Evolutionary conservation across 1,140 invertebrate genomes (phyloP).

Genomic region (Diabrotica undecimpunctata): DNA sequence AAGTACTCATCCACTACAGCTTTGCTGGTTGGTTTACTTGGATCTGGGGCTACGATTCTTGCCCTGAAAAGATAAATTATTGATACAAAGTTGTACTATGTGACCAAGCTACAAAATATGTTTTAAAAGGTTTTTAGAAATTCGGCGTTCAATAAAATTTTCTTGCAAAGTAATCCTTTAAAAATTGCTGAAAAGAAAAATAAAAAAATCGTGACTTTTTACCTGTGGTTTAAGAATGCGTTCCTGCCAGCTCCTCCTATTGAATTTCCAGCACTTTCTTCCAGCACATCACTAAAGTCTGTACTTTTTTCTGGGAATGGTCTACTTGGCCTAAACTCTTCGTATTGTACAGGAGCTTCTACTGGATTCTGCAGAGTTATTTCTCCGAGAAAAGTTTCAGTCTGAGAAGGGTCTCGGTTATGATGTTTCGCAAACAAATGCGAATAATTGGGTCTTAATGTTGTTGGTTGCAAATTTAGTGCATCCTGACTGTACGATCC

Average conservation of each 20-base stretch:
- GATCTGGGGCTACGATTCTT: slow-evolving; percentile 36
- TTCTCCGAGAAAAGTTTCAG: slow-evolving; percentile 57
- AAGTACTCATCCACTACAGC: slow-evolving; percentile 45
- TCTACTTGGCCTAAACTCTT: slow-evolving; percentile 18
- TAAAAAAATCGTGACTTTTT: too few relatives aligned
- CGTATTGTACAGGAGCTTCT: slow-evolving; percentile 40
- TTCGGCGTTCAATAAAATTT: neutral
- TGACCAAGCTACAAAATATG: too few relatives aligned
- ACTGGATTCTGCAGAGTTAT: slow-evolving; percentile 57
- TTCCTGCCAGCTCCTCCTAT: slow-evolving; percentile 4
- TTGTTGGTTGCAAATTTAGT: slow-evolving; percentile 34
- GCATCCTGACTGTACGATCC: neutral
- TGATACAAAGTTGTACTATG: too few relatives aligned
- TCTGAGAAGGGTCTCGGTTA: slow-evolving; percentile 55
- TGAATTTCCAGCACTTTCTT: slow-evolving; percentile 10
- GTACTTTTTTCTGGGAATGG: slow-evolving; percentile 8
- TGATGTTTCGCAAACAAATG: slow-evolving; percentile 45
- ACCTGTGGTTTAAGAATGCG: slow-evolving; percentile 31
- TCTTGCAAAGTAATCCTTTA: neutral
- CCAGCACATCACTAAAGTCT: neutral
- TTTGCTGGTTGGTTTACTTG: slow-evolving; percentile 15
- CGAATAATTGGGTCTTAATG: slow-evolving; percentile 41
- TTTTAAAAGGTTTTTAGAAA: too few relatives aligned
- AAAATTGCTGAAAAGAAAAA: neutral
- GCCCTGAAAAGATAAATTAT: slow-evolving; percentile 16